These are phyloP conservation scores for Gari tellinella DNA, from an alignment of 2,888 invertebrate species.

Conservation along the genomic window DNA sequence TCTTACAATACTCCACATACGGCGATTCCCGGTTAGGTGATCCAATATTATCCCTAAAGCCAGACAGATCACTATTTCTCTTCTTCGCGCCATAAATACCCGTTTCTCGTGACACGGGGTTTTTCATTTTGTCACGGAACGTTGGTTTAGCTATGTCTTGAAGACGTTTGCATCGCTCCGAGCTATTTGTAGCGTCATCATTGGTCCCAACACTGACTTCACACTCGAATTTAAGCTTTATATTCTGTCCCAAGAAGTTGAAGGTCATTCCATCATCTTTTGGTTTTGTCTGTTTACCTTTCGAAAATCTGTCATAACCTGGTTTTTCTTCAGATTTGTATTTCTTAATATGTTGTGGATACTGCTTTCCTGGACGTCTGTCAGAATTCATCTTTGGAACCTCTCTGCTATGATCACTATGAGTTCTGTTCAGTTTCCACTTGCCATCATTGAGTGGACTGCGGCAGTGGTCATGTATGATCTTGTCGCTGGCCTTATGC, in stretches of 20 bases:
- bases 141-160: slow-evolving; percentile 17
- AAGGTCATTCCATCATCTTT: slow-evolving; percentile 33
- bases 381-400: slow-evolving; percentile 1
- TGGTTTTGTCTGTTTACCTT: no score
- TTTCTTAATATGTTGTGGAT: no score
- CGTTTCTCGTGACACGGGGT: slow-evolving; percentile 37
- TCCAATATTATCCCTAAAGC: not conserved
- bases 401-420: not conserved
- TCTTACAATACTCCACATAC: slow-evolving; percentile 48
- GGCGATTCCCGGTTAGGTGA: slow-evolving; percentile 14
- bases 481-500: not conserved
- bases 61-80: not conserved
- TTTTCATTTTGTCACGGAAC: slow-evolving; percentile 18
- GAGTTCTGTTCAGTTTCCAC: slow-evolving; percentile 25
- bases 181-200: not conserved
- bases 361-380: not conserved
- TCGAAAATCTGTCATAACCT: no score
- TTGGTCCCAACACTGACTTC: not conserved
- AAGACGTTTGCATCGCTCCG: not conserved
- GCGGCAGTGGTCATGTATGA: slow-evolving; percentile 20
- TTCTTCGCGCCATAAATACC: slow-evolving; percentile 37
- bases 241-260: slow-evolving; percentile 32
- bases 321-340: no score
- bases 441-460: slow-evolving; percentile 10
- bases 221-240: slow-evolving; percentile 30